A percentile compares a stretch with the other conserved stretches of the same genome.
Evolutionary conservation across 2,888 invertebrate species (phyloP).

Genomic region (Oxyteleia sp.): DNA sequence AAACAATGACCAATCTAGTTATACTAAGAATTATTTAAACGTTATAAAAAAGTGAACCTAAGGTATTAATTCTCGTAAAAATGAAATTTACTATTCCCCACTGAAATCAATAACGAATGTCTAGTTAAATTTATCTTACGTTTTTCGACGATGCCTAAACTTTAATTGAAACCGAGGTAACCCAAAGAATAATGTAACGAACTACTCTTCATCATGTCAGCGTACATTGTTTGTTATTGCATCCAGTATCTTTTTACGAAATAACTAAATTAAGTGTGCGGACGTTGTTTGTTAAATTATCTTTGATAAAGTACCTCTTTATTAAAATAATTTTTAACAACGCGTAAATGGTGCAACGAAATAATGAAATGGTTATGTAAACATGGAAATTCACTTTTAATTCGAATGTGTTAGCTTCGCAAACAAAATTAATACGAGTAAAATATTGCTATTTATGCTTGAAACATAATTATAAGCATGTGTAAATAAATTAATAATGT

Average conservation of each 20-base stretch:
- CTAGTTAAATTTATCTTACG: slow-evolving; percentile 48
- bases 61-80: background rate
- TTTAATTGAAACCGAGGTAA: slow-evolving; percentile 49
- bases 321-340: background rate
- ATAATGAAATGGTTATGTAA: too few species aligned
- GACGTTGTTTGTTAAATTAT: background rate
- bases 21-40: background rate
- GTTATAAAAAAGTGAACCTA: background rate
- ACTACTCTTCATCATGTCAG: slow-evolving; percentile 52
- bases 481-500: too few species aligned
- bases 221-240: slow-evolving; percentile 48
- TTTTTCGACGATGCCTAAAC: slow-evolving; percentile 54
- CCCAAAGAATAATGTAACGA: slow-evolving; percentile 55
- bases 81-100: slow-evolving; percentile 33
- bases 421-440: too few species aligned
- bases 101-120: slow-evolving; percentile 36
- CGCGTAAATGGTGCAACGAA: too few species aligned
- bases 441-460: too few species aligned
- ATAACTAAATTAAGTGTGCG: slow-evolving; percentile 14
- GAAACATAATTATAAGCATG: too few species aligned
- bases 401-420: too few species aligned
- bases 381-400: too few species aligned
- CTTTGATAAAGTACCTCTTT: background rate
- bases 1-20: too few species aligned
- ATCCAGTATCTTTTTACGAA: slow-evolving; percentile 14